Base-by-base conservation (phyloP, 2,797 vertebrate species). In the Syngnathus rostellatus region DNA sequence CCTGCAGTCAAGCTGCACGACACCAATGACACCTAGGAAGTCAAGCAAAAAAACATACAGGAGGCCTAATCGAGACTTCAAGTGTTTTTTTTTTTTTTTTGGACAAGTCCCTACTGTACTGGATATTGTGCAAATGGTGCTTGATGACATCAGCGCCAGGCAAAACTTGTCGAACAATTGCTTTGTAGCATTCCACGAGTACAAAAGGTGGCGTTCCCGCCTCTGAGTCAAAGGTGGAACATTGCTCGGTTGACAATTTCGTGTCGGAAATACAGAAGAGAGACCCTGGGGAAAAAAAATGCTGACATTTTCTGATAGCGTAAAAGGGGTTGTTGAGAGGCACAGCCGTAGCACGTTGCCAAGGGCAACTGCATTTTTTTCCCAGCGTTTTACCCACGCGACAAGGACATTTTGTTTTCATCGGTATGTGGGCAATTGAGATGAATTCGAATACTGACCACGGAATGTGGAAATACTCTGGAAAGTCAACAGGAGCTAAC, bases 1-100 rank as follows among this genome's bases (percentile, higher is more conserved):
- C 76, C 79, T 21, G 68, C 83, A 83, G 83, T 84, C 86, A 84
- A 85, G 85, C 77, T 74, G 76, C 55, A 64, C 69, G 31, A 72
- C 68, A 45, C 53, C 11, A 39, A 58, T 58, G 64, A 54, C 64
- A 66, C 53, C 11, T 40, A 9, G 1, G 38, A n/a, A 64, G 25
- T 39, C 10, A 53, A 19, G 6, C 17, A 43, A 54, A 54, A 54
- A 54, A 54, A 25, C 2, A 54, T 5, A 9, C 11, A 23, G 21
- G 23, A 25, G 53, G 23, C 53, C 53, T 14, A 14, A 54, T 54
- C 53, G 25, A 54, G 53, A 5, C 21, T 25, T 25, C 53, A 23
- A 25, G 2, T 41, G 11, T 2, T 41, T 41, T 11, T 41, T 41
- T 2, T 41, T 41, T 11, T 41, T 43, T 3, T 43, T 12, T 12